Conservation (phyloP, 2,797 vertebrate genomes). For the Taeniopygia guttata region DNA sequence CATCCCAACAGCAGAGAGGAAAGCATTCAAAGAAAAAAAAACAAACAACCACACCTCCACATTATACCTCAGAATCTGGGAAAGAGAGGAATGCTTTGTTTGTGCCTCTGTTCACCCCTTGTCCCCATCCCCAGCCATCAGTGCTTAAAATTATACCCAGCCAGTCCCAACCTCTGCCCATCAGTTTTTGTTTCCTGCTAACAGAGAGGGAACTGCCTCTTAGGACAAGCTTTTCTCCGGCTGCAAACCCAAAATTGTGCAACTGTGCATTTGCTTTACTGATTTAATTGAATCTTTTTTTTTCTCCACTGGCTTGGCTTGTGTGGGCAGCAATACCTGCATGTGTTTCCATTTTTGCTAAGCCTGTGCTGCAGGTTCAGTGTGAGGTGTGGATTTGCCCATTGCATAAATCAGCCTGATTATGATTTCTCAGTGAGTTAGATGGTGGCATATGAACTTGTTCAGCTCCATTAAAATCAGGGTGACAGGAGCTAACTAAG, state of each 20-base stretch:
- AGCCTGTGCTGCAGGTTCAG: background rate
- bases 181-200: background rate
- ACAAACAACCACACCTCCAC: no score
- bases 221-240: background rate
- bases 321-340: background rate
- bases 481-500: background rate
- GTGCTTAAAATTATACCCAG: background rate
- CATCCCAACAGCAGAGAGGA: background rate
- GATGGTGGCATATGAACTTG: background rate
- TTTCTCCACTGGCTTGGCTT: background rate
- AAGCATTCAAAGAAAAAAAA: background rate
- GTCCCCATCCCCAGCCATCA: background rate
- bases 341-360: background rate
- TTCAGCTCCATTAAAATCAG: constrained; percentile 37
- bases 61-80: background rate
- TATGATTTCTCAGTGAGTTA: background rate
- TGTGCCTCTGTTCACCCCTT: background rate
- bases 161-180: background rate
- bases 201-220: background rate
- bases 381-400: background rate
- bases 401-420: background rate
- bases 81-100: background rate
- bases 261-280: background rate
- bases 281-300: background rate
- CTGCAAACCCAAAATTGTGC: background rate